phyloP scores from a whole-genome alignment of 2,797 vertebrate species.

The Coranthus polyacanthus region DNA sequence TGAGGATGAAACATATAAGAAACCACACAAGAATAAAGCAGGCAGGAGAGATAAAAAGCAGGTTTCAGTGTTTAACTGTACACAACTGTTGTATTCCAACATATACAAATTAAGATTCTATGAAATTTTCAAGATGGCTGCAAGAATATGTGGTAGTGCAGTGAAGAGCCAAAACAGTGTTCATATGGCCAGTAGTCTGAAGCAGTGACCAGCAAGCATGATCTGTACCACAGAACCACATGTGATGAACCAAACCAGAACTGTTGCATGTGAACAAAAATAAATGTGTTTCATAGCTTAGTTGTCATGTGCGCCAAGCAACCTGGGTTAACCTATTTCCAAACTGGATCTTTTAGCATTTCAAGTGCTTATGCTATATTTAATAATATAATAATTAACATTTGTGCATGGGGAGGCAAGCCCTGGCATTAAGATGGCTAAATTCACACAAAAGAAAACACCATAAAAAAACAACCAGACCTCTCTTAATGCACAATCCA shows the following conservation, averaged over 20 bases:
- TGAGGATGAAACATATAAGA: slow-evolving; percentile 43
- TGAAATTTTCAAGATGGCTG: slow-evolving; percentile 11
- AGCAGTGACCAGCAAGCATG: slow-evolving; percentile 16
- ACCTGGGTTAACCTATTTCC: not conserved
- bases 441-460: too few relatives aligned
- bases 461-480: too few relatives aligned
- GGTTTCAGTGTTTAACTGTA: slow-evolving; percentile 41
- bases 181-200: slow-evolving; percentile 25
- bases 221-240: not conserved
- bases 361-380: not conserved
- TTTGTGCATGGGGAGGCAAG: too few relatives aligned
- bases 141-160: slow-evolving; percentile 40
- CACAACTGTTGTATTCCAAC: slow-evolving; percentile 29
- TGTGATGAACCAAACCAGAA: not conserved
- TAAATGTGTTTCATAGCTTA: not conserved
- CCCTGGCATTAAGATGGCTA: too few relatives aligned
- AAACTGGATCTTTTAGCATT: not conserved
- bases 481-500: too few relatives aligned
- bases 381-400: too few relatives aligned
- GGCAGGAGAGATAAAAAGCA: slow-evolving; percentile 33
- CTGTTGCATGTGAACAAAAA: not conserved
- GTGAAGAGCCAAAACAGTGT: slow-evolving; percentile 5
- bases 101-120: slow-evolving; percentile 20
- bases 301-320: not conserved
- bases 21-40: slow-evolving; percentile 32